Evolutionary conservation across 2,888 invertebrate species (phyloP), one percentile per base, ranked within the genome.

Genomic region (Lucinisca nassula): DNA sequence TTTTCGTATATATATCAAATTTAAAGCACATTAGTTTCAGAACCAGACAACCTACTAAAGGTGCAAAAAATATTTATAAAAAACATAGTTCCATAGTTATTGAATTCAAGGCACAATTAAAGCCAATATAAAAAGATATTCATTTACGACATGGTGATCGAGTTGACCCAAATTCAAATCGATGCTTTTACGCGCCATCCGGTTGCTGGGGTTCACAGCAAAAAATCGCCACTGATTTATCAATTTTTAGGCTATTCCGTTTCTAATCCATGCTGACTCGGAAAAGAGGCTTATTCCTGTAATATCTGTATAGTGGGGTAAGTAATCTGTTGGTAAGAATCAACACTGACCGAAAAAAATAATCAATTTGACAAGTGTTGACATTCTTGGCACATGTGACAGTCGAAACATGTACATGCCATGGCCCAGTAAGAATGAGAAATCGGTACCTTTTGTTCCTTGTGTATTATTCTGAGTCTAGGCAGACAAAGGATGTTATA

Each of bases 111-210:
- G 4, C 51, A 51, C 21, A 51, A 51, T 14, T 14, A 10, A 51
- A n/a, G 51, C 14, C 14, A 51, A 17, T 14, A 51, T 51, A 21
- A n/a, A n/a, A n/a, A n/a, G 14, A 40, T 40, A 40, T 40, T 40
- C 14, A 14, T 10, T 10, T 40, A 40, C 40, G 40, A 40, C 6
- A 40, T n/a, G 27, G 27, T 58, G 58, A 27, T 27, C 58, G 58
- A 58, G 51, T 58, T 74, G 35, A 61, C 80, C 80, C 82, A 89
- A 79, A 84, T 89, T 89, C 83, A 89, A 89, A 88, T 83, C 77
- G 80, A 78, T 84, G 82, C 83, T 86, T 87, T 89, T 89, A 83
- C 89, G 89, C 89, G 89, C 89, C 89, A 85, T 89, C 80, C 84
- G 85, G 83, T 82, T 83, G 77, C 80, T 85, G 74, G 84, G 84